A percentile compares a stretch with the other conserved stretches of the same genome.
These are phyloP conservation scores for Pollenia griseotomentosa DNA, from an alignment of 2,888 invertebrate genomes.

Conservation along the genomic window DNA sequence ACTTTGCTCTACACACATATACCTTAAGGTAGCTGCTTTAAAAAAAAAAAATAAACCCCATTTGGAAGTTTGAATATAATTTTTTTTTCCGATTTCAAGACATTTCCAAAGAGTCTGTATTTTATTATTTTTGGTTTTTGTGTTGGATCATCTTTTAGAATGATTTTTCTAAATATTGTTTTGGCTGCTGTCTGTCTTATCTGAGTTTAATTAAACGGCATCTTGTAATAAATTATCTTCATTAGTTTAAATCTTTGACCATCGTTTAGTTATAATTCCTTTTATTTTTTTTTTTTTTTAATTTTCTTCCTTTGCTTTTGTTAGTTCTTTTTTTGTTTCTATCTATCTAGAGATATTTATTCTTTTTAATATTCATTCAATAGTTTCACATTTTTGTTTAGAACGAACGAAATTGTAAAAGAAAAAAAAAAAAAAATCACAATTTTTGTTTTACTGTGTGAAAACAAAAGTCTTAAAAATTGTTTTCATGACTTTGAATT, in stretches of 20 bases:
- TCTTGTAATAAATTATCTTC: slow-evolving; percentile 85
- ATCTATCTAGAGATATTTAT: background rate
- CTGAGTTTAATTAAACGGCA: slow-evolving; percentile 84
- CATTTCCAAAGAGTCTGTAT: background rate
- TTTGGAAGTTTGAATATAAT: slow-evolving; percentile 11
- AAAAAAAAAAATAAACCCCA: slow-evolving; percentile 38
- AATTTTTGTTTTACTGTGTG: slow-evolving; percentile 54
- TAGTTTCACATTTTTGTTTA: slow-evolving; percentile 43
- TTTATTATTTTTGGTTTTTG: slow-evolving; percentile 2
- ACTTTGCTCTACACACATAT: background rate
- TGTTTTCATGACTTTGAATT: slow-evolving; percentile 13
- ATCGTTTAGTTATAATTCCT: slow-evolving; percentile 71
- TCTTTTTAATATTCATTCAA: slow-evolving; percentile 59
- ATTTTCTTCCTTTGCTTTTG: slow-evolving; percentile 3
- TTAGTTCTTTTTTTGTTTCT: slow-evolving; percentile 10
- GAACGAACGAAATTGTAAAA: slow-evolving; percentile 5
- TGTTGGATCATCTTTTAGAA: slow-evolving; percentile 17
- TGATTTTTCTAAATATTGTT: slow-evolving; percentile 39
- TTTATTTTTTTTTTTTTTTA: slow-evolving; percentile 33
- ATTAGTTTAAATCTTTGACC: slow-evolving; percentile 80
- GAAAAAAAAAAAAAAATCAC: slow-evolving; percentile 8
- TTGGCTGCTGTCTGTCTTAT: slow-evolving; percentile 78
- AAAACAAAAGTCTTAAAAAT: slow-evolving; percentile 41
- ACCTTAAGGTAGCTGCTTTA: slow-evolving; percentile 47
- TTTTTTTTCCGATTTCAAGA: slow-evolving; percentile 22